Evolutionary conservation across 2,888 invertebrate species (phyloP).

Genomic region (Netelia melanura): DNA sequence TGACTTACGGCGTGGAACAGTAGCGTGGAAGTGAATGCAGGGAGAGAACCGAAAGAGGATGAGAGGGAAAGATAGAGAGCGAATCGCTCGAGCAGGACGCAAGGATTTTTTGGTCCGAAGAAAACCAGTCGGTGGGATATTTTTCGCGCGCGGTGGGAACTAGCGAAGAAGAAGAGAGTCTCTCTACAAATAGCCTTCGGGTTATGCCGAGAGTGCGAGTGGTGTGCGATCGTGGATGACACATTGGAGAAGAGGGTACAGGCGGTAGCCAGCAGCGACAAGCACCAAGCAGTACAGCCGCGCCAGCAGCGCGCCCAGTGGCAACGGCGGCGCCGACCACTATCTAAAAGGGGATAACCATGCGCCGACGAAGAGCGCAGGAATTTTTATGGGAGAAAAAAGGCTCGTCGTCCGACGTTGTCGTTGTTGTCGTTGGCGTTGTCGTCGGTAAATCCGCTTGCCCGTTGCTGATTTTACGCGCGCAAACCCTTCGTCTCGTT

Average conservation of each 20-base stretch:
- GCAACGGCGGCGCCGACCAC: conserved; percentile 50
- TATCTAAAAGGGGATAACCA: conserved; percentile 75
- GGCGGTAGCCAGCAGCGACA: conserved; percentile 32
- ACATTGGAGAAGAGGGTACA: conserved; percentile 1
- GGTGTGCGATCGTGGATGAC: conserved; percentile 31
- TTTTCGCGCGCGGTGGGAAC: conserved; percentile 75
- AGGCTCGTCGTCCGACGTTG: conserved; percentile 4
- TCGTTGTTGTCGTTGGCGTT: conserved; percentile 11
- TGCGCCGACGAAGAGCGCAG: conserved; percentile 64
- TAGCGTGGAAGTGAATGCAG: conserved; percentile 52
- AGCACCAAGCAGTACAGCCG: conserved; percentile 10
- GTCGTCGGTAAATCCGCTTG: conserved; percentile 4
- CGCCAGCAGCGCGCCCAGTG: conserved; percentile 60
- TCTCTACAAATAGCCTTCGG: conserved; percentile 81
- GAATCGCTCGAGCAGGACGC: conserved; percentile 22
- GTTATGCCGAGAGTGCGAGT: conserved; percentile 71
- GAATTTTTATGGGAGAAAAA: conserved; percentile 77
- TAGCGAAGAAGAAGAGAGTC: conserved; percentile 75
- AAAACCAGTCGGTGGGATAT: conserved; percentile 64
- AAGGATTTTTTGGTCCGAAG: conserved; percentile 57
- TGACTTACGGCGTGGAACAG: conserved; percentile 30
- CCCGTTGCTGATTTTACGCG: conserved; percentile 11
- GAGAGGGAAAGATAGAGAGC: conserved; percentile 34
- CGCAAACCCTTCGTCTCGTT: conserved; percentile 14
- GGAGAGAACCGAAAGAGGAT: not conserved